These are phyloP conservation scores for Hormaphis cornu DNA, from an alignment of 1,140 invertebrate species.

Conservation along the genomic window DNA sequence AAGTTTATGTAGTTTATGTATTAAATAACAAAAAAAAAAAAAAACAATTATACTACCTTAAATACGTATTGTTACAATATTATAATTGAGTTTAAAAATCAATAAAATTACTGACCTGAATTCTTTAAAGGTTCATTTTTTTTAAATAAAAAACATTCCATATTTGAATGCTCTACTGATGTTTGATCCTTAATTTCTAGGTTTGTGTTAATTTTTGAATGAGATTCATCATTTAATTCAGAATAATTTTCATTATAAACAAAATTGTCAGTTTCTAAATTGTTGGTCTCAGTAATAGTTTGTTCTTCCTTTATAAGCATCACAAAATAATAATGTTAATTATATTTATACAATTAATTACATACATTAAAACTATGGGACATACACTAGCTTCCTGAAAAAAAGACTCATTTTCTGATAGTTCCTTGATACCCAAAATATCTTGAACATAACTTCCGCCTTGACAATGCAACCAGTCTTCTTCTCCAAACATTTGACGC, in stretches of 20 bases:
- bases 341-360: too few relatives aligned
- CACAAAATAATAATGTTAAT: neutral
- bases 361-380: neutral
- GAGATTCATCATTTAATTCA: neutral
- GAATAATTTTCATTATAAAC: neutral
- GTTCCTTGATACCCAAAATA: constrained; percentile 20
- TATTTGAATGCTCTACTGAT: neutral
- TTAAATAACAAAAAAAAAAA: too few relatives aligned
- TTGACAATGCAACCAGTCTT: constrained; percentile 51
- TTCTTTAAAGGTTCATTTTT: neutral
- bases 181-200: neutral
- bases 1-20: too few relatives aligned
- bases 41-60: too few relatives aligned
- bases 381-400: neutral
- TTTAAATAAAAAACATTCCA: neutral
- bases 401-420: neutral
- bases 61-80: too few relatives aligned
- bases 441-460: constrained; percentile 41
- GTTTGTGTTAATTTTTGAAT: neutral
- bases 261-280: neutral
- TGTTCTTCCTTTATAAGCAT: neutral
- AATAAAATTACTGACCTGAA: neutral
- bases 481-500: constrained; percentile 49
- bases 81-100: neutral
- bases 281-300: neutral